These are phyloP conservation scores for Talpa occidentalis DNA, from an alignment of 2,113 vertebrate species.

Conservation along the genomic window DNA sequence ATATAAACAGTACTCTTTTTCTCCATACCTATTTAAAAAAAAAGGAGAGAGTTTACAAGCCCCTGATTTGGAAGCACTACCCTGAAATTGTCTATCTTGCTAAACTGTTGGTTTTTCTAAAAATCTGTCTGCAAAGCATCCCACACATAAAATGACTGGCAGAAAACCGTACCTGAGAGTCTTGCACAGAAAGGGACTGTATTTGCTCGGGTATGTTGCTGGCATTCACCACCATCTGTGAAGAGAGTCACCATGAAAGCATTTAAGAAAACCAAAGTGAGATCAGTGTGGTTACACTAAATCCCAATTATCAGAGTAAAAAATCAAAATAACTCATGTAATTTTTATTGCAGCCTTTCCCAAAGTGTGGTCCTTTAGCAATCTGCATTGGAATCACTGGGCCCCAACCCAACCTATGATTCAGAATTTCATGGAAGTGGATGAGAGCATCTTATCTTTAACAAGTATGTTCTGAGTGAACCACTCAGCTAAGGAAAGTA, in stretches of 20 bases:
- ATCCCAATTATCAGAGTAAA: background rate
- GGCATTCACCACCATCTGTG: slow-evolving; percentile 87
- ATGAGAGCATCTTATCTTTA: background rate
- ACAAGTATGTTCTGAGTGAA: background rate
- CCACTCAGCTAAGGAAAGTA: background rate
- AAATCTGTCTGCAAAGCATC: background rate
- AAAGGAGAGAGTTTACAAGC: background rate
- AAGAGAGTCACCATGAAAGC: slow-evolving; percentile 64
- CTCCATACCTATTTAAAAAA: background rate
- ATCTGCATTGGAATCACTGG: background rate
- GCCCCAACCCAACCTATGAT: background rate
- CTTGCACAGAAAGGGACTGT: slow-evolving; percentile 90
- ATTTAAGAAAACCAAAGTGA: background rate
- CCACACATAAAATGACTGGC: background rate
- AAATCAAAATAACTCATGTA: background rate
- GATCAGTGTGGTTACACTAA: background rate
- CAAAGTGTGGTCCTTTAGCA: background rate
- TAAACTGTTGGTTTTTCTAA: background rate
- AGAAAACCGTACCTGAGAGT: slow-evolving; percentile 87
- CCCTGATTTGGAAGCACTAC: background rate
- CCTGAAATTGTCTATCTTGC: background rate
- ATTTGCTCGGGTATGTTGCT: slow-evolving; percentile 88
- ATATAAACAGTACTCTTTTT: background rate
- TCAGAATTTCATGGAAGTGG: slow-evolving; percentile 20
- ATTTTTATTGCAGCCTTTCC: background rate